phyloP scores from a whole-genome alignment of 2,888 invertebrate species.

The Dicycla oo region DNA sequence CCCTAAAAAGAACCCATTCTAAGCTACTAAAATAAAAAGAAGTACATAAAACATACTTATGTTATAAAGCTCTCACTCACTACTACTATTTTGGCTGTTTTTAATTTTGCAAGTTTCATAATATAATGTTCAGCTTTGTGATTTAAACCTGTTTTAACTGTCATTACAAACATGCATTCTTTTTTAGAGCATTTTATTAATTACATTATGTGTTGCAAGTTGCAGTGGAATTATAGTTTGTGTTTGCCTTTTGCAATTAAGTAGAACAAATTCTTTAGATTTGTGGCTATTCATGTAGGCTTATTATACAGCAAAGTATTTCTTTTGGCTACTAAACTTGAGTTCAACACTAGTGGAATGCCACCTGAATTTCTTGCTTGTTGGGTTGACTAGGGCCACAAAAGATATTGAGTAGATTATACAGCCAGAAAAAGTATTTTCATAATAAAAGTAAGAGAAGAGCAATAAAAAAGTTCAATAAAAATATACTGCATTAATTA shows the following conservation, averaged over 20 bases:
- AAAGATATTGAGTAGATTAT: not conserved
- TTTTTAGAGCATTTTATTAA: not conserved
- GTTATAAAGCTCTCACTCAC: not conserved
- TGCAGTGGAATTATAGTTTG: not conserved
- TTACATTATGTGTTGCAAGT: not conserved
- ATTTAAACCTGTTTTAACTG: constrained; percentile 17
- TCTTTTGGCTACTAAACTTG: not conserved
- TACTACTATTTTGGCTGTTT: not conserved
- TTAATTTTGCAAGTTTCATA: not conserved
- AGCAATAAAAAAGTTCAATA: not conserved
- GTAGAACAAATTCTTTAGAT: not conserved
- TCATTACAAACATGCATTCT: not conserved
- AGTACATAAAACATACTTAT: not conserved
- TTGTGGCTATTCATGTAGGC: not conserved
- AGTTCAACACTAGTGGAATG: not conserved
- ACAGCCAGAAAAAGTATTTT: not conserved
- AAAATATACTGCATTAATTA: not conserved
- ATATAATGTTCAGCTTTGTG: not conserved
- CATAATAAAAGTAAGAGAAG: not conserved
- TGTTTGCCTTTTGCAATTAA: not conserved
- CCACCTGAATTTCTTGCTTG: not conserved
- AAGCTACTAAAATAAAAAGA: not conserved
- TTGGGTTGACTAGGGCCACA: not conserved
- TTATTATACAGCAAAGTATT: not conserved
- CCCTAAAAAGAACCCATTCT: not conserved